Evolutionary conservation across 1,140 invertebrate genomes (phyloP), one percentile per base, ranked within the genome.

Genomic region (Anoplolepis gracilipes): DNA sequence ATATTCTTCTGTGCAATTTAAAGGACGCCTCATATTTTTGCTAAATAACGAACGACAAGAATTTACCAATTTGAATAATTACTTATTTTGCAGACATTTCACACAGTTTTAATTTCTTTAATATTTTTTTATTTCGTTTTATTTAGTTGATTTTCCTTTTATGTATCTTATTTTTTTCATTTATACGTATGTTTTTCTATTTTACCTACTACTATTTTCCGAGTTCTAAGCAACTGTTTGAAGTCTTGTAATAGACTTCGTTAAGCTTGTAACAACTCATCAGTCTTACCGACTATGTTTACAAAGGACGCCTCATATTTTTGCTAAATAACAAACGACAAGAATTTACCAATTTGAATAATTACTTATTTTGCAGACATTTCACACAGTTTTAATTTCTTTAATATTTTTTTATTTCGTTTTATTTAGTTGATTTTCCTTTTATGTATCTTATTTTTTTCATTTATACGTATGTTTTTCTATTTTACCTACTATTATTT

Each of bases 201-300:
- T n/a, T n/a, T n/a, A n/a, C n/a, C n/a, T 25, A 13, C 22, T 53
- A 55, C n/a, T 33, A 33, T 1, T 22, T 53, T n/a, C 70, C 49
- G 6, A n/a, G 7, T 55, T 2, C n/a, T 57, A 22, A 57, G 53
- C 53, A 22, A 57, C 53, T 57, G 1, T 57, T 57, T n/a, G 53
- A 55, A 33, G 53, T 75, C 72, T 22, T 25, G 36, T 28, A n/a
- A 22, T 10, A 53, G 19, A 13, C 19, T 39, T 30, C 39, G 39
- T 77, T 42, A 77, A 25, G 57, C 57, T 77, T 22, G 19, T 53
- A 55, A 79, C 55, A 30, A 70, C 36, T 55, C 77, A 55, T 79
- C 16, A n/a, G 7, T 55, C n/a, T 13, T 25, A 28, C 11, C 33
- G 25, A 19, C 62, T 39, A n/a, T 22, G 10, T 67, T 42, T 42